Evolutionary conservation across 2,797 vertebrate species (phyloP), one percentile per base, ranked within the genome.

Genomic region (Monodelphis domestica): DNA sequence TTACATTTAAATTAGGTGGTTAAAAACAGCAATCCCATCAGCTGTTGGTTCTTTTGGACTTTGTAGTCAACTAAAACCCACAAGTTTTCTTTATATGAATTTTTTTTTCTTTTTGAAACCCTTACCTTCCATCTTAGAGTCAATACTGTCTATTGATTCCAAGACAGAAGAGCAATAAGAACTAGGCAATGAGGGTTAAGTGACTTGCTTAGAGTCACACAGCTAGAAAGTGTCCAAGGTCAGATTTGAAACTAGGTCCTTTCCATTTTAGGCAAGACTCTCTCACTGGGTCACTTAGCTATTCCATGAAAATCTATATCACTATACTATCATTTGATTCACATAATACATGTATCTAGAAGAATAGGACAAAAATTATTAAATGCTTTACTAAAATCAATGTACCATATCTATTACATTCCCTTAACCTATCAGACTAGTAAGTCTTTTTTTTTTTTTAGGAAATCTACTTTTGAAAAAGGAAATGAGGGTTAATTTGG

Each of bases 21-120:
- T 50, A 84, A 84, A 84, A 84, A 12, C 53, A 17, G 30, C 57
- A 52, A 55, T 21, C 45, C 0, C 1, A 6, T 1, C 1, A 54
- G 30, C 87, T 91, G 26, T 88, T 56, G 9, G 88, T 93, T 89
- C 50, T 9, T 70, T 59, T 93, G 94, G 38, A 84, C 38, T 53
- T 52, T 14, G 12, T 1, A 7, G 28, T 88, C 24, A 59, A 53
- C 12, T 12, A 53, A 54, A 45, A 70, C 87, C 92, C 59, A 50
- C 30, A 57, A 90, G 30, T 53, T 45, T 94, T 94, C 90, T 30
- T 4, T 50, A 45, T 10, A 50, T 53, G 53, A 63, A 38, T 59
- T 38, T 38, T 1, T 84, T n/a, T n/a, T n/a, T n/a, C n/a, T n/a
- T n/a, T n/a, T n/a, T n/a, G n/a, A n/a, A n/a, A n/a, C n/a, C n/a